Percentiles rank a stretch among this genome's conserved stretches.
phyloP scores from a whole-genome alignment of 2,113 vertebrate genomes.

The Gracilinanus agilis region DNA sequence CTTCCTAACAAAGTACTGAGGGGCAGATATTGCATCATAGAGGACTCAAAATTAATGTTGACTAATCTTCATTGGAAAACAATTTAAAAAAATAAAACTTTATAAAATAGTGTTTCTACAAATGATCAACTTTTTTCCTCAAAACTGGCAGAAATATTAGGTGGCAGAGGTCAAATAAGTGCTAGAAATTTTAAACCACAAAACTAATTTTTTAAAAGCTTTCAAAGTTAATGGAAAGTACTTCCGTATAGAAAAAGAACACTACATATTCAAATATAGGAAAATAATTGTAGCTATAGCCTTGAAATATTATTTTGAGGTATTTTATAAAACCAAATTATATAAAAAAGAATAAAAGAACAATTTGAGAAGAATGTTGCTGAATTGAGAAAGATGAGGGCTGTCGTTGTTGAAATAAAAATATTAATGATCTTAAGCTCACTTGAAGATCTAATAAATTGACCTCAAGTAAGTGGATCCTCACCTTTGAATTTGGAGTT shows the following conservation, averaged over 20 bases:
- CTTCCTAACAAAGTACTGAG: neutral
- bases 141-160: neutral
- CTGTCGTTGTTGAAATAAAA: too few relatives aligned
- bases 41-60: neutral
- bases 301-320: neutral
- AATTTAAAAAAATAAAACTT: neutral
- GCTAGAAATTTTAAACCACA: neutral
- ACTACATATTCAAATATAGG: neutral
- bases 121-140: neutral
- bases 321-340: neutral
- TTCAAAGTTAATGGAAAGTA: neutral
- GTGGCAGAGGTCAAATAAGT: neutral
- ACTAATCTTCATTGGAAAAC: neutral
- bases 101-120: neutral
- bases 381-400: neutral
- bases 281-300: neutral
- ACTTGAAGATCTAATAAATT: neutral
- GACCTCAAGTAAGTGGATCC: neutral
- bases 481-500: neutral
- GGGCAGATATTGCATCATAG: neutral
- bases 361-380: neutral
- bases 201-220: neutral
- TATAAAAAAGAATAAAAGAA: neutral
- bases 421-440: neutral
- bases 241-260: neutral